Conservation (phyloP, 2,797 vertebrate genomes). For the Sciurus vulgaris region DNA sequence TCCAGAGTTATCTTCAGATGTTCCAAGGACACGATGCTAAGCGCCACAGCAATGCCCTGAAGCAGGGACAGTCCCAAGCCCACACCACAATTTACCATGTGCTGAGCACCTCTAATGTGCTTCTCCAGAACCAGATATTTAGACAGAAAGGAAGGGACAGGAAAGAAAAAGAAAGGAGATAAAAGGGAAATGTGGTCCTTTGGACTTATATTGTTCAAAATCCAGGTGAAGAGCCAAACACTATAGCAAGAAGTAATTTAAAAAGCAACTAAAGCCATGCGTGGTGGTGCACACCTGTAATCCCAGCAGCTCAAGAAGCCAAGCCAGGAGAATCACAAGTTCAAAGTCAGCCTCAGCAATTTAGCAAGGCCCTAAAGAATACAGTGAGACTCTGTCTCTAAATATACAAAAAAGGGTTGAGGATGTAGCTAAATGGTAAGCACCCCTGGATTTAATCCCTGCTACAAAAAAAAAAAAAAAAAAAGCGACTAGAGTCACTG, state of each 20-base stretch:
- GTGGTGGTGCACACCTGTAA: too few relatives aligned
- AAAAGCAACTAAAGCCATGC: background rate
- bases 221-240: background rate
- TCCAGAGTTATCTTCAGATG: slow-evolving; percentile 25
- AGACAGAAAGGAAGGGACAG: background rate
- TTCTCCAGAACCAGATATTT: background rate
- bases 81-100: background rate
- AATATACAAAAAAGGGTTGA: too few relatives aligned
- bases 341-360: too few relatives aligned
- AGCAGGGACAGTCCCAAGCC: background rate
- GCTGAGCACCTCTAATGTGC: too few relatives aligned
- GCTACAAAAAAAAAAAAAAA: too few relatives aligned
- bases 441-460: too few relatives aligned
- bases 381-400: too few relatives aligned
- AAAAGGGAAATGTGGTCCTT: background rate
- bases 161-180: background rate
- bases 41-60: slow-evolving; percentile 34
- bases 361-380: too few relatives aligned
- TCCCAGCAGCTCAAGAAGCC: too few relatives aligned
- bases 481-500: background rate
- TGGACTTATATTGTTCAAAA: background rate
- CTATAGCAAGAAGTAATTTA: background rate
- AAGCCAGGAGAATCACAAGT: too few relatives aligned
- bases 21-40: background rate
- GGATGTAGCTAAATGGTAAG: too few relatives aligned